A percentile compares a stretch with the other conserved stretches of the same genome.
These are phyloP conservation scores for Seriola aureovittata DNA, from an alignment of 2,113 vertebrate genomes.

Conservation along the genomic window DNA sequence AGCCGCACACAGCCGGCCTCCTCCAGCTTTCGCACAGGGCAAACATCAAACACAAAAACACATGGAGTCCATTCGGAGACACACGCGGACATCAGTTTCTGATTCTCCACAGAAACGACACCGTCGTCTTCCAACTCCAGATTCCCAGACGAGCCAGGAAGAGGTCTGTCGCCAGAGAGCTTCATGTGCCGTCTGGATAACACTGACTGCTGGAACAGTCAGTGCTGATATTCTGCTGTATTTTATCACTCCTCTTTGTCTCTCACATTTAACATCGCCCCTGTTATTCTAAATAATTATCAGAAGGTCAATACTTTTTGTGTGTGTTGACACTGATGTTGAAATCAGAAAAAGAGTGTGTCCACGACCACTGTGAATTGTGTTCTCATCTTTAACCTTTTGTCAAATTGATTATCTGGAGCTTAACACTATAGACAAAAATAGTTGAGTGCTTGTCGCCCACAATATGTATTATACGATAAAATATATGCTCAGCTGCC, in stretches of 20 bases:
- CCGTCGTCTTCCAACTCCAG: neutral
- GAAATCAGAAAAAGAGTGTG: too few species aligned
- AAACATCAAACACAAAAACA: neutral
- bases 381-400: too few species aligned
- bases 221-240: neutral
- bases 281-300: too few species aligned
- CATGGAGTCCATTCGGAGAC: neutral
- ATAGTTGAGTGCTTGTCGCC: too few species aligned
- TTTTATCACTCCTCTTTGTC: neutral
- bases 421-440: too few species aligned
- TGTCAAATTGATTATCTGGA: too few species aligned
- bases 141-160: slow-evolving; percentile 5
- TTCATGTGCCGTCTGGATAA: slow-evolving; percentile 5
- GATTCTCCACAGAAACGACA: slow-evolving; percentile 3
- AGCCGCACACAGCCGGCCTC: neutral
- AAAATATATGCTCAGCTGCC: too few species aligned
- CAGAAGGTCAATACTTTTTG: too few species aligned
- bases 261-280: too few species aligned
- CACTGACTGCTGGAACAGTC: neutral
- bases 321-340: too few species aligned
- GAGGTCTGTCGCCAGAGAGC: neutral
- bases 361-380: too few species aligned
- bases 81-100: neutral
- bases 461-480: too few species aligned
- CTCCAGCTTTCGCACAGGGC: neutral